phyloP scores from a whole-genome alignment of 2,888 invertebrate genomes.

The Tenodera sinensis region DNA sequence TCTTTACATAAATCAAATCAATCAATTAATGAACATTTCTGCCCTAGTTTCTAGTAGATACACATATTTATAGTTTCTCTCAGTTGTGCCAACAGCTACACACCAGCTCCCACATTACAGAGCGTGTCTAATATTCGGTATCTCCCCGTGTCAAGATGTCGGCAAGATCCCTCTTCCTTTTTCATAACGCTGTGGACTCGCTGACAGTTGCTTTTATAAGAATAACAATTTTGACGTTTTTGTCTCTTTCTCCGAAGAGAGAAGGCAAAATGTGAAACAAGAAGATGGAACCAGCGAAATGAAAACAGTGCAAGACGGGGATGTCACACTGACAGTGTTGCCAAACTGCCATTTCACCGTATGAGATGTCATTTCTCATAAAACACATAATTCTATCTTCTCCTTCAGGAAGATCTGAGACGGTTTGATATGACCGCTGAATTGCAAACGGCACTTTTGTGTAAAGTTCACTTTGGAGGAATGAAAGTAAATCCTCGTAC shows the following conservation, averaged over 20 bases:
- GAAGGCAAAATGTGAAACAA: background rate
- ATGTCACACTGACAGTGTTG: background rate
- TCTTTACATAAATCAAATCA: no score
- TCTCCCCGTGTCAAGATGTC: background rate
- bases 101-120: background rate
- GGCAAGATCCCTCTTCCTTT: background rate
- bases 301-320: background rate
- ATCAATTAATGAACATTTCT: no score
- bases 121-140: background rate
- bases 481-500: no score
- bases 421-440: no score
- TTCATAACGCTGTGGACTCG: background rate
- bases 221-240: background rate
- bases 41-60: no score
- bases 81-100: background rate
- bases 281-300: background rate
- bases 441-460: no score
- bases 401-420: background rate
- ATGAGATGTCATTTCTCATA: background rate
- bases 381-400: background rate
- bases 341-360: background rate
- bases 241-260: background rate
- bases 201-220: background rate
- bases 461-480: no score
- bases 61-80: no score